Base-by-base conservation (phyloP, 2,797 vertebrate genomes). In the Triplophysa bombifrons region DNA sequence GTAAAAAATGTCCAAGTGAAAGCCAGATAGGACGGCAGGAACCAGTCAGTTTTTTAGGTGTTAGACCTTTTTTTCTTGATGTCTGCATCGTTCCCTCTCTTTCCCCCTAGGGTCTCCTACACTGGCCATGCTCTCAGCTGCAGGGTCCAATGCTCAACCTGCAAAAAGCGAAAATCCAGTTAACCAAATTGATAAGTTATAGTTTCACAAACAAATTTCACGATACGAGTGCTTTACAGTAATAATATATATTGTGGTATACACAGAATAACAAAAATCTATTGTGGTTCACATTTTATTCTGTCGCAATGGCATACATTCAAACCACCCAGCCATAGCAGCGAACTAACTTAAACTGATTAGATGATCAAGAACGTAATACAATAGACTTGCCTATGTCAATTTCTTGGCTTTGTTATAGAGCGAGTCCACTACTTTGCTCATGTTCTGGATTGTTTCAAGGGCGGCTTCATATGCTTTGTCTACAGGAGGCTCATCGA, bases 371-470 rank as follows among this genome's bases (percentile, higher is more conserved):
- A 0, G 0, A 10, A 5, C 46, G 22, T 78, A 41, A 48, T 4
- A 55, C 30, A 22, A 11, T 3, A n/a, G 3, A 30, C 87, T 86
- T 48, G 89, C 96, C 95, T 98, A 98, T 96, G 97, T 96, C 72
- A 98, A 91, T 87, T 97, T 98, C 94, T 98, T 98, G 92, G 97
- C 97, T 95, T 98, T 98, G 95, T 97, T 98, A 95, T 98, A 98
- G 88, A 98, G 96, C 0, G 97, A 97, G 94, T 98, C 97, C 80
- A 98, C 97, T 91, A 98, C 97, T 95, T 97, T 98, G 88, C 97
- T 98, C 96, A 98, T 97, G 87, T 97, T 98, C 90, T 98, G 96
- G 86, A 98, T 96, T 65, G 96, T 98, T 93, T 98, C 97, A 84
- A 98, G 93, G 77, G 96, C 95, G 0, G 95, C 95, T 91, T 96